Percentiles rank a stretch among this genome's conserved stretches.
Evolutionary conservation across 2,113 vertebrate genomes (phyloP).

Genomic region (Semnornis frantzii): DNA sequence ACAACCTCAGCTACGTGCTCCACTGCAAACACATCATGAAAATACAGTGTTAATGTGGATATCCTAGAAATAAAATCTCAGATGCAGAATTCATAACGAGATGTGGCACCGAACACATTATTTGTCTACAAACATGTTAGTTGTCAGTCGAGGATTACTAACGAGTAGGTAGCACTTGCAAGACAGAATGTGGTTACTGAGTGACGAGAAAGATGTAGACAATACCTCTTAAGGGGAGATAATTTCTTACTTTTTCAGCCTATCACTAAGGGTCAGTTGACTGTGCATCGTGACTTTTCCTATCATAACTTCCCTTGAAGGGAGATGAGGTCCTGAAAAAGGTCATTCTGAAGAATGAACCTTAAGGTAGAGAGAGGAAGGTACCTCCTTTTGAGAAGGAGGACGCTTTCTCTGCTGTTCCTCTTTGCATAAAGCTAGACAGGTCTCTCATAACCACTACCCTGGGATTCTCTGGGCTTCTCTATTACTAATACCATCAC

Average conservation of each 20-base stretch:
- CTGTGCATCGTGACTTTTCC: not conserved
- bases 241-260: not conserved
- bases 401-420: not conserved
- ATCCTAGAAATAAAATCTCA: not conserved
- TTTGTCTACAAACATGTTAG: not conserved
- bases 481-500: not conserved
- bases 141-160: not conserved
- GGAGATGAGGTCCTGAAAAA: not conserved
- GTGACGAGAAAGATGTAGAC: not conserved
- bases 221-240: accelerated
- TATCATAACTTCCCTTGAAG: not conserved
- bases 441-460: not conserved
- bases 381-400: not conserved
- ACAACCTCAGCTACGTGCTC: conserved; percentile 73
- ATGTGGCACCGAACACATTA: not conserved
- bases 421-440: not conserved
- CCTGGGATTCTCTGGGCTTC: not conserved
- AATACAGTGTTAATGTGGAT: not conserved
- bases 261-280: not conserved
- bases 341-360: not conserved
- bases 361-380: not conserved
- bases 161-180: not conserved
- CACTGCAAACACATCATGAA: conserved; percentile 6
- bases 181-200: not conserved
- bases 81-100: not conserved